phyloP scores from a whole-genome alignment of 1,140 invertebrate species.

The Camponotus vicinus region DNA sequence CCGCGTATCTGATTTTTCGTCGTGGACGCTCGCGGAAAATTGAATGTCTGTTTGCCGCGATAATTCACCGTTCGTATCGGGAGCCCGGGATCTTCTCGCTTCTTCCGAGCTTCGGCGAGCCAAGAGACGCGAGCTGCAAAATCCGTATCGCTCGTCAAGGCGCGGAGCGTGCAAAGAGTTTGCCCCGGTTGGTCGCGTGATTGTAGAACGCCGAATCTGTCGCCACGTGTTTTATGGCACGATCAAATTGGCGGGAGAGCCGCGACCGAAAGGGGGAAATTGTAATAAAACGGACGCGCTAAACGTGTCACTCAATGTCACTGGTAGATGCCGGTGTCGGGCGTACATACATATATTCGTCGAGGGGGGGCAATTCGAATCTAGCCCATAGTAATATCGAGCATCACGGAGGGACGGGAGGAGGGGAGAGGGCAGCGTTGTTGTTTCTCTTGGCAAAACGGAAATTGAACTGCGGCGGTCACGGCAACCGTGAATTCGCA shows the following conservation, averaged over 20 bases:
- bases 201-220: conserved; percentile 83
- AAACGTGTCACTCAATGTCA: conserved; percentile 84
- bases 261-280: conserved; percentile 63
- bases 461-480: conserved; percentile 64
- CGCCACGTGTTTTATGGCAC: conserved; percentile 85
- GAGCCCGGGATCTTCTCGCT: conserved; percentile 28
- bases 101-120: background rate
- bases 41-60: conserved; percentile 62
- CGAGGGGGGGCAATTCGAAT: conserved; percentile 46
- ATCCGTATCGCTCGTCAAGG: conserved; percentile 49
- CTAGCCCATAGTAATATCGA: conserved; percentile 62
- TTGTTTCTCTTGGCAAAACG: conserved; percentile 58
- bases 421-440: background rate
- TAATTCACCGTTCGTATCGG: conserved; percentile 59
- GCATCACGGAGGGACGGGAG: conserved; percentile 17
- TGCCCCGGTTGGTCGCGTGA: conserved; percentile 66
- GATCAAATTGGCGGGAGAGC: conserved; percentile 81
- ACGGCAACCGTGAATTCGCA: conserved; percentile 49
- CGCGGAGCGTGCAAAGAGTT: background rate
- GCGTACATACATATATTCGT: conserved; percentile 13
- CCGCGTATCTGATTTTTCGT: conserved; percentile 55
- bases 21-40: conserved; percentile 58
- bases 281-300: conserved; percentile 83
- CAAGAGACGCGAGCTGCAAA: conserved; percentile 36
- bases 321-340: conserved; percentile 66